Evolutionary conservation across 1,140 invertebrate species (phyloP), one percentile per base, ranked within the genome.

Genomic region (Tetragnatha versicolor): DNA sequence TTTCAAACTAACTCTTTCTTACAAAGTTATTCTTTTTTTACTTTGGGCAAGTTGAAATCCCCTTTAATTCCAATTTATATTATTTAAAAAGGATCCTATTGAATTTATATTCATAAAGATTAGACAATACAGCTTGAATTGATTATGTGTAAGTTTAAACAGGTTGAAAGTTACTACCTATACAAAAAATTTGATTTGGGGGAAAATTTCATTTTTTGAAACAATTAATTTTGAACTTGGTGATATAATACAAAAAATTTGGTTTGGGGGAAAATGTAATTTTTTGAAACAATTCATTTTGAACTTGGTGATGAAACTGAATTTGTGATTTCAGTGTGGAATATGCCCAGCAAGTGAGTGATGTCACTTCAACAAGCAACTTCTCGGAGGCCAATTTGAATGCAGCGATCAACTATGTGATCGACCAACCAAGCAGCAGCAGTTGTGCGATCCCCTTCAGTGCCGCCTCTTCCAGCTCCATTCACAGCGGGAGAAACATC

Each of bases 291-390:
- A 2, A 10, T 22, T 27, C 25, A 17, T 6, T 3, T 17, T 55
- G 17, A 20, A 2, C 42, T 45, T 45, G 12, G 1, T 45, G 3
- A 14, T 10, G 42, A 14, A 45, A 2, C 2, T 45, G n/a, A 14
- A 14, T 45, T 45, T n/a, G 1, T 25, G 14, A 73, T 78, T 78
- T 29, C 33, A 81, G 82, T 68, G 25, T 22, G 2, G 81, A 81
- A 37, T 82, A 80, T 80, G 81, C 29, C 1, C 81, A 81, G 25
- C 82, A 82, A 79, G 82, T 82, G 6, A 78, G 68, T 76, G 82
- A 82, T 58, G 75, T 82, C 27, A 80, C 81, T 12, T 82, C 82
- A 10, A 82, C 82, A 9, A 82, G 81, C 10, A 72, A 49, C 20
- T 79, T 81, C 42, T 17, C 55, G 53, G 58, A 58, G 31, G 79